phyloP scores from a whole-genome alignment of 2,113 vertebrate genomes.

The Prochilodus magdalenae region DNA sequence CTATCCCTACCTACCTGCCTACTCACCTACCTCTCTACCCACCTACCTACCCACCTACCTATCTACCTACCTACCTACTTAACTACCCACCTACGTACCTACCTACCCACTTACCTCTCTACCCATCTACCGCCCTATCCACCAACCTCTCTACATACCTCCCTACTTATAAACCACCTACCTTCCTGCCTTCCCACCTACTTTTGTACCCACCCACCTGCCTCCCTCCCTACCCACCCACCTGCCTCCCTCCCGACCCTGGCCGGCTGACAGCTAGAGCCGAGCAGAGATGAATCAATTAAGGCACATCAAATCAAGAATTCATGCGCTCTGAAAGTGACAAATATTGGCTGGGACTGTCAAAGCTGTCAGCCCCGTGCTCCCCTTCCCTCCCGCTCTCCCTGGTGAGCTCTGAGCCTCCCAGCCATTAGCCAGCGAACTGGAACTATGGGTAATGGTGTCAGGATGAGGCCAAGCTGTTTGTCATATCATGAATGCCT shows the following conservation, averaged over 20 bases:
- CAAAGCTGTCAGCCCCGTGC: constrained; percentile 61
- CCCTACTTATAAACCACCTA: no score
- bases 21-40: no score
- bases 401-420: constrained; percentile 15
- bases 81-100: no score
- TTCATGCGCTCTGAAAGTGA: constrained; percentile 92
- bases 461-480: constrained; percentile 37
- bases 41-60: no score
- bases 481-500: constrained; percentile 40
- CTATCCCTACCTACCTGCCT: no score
- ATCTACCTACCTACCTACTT: no score
- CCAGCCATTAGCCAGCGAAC: constrained; percentile 35
- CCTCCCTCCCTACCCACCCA: constrained; percentile 54
- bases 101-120: no score
- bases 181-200: no score
- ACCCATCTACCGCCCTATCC: no score
- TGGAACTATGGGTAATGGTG: constrained; percentile 39
- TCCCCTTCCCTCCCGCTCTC: constrained; percentile 16
- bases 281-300: constrained; percentile 92
- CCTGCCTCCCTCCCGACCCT: constrained; percentile 58
- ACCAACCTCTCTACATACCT: no score
- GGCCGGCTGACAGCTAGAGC: constrained; percentile 81
- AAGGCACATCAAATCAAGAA: constrained; percentile 94
- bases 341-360: constrained; percentile 84
- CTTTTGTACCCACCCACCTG: constrained; percentile 44